Percentiles rank a stretch among this genome's conserved stretches.
Conservation (phyloP, 2,888 invertebrate species). For the Ochropleura plecta region DNA sequence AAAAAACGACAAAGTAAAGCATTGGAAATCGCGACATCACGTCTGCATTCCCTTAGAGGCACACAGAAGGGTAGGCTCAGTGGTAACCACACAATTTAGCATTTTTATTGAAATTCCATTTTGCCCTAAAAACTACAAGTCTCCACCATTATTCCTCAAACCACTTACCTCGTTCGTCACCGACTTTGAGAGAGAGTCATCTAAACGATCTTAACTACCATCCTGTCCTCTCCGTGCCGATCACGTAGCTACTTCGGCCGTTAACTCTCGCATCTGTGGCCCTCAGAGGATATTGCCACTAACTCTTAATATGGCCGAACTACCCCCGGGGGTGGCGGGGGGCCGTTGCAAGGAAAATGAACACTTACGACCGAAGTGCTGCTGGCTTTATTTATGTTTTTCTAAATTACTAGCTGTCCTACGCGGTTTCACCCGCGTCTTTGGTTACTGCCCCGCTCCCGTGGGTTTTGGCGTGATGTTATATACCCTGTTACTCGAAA, state of each 20-base stretch:
- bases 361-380: conserved; percentile 16
- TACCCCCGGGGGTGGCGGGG: conserved; percentile 24
- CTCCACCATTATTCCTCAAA: background rate
- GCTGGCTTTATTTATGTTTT: conserved; percentile 21
- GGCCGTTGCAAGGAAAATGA: conserved; percentile 17
- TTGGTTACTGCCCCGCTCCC: no score
- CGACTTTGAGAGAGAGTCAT: conserved; percentile 1
- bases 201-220: background rate
- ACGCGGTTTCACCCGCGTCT: no score
- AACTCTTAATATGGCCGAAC: conserved; percentile 59
- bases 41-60: background rate
- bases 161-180: conserved; percentile 14
- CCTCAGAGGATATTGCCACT: conserved; percentile 77
- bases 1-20: background rate
- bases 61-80: background rate
- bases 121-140: background rate
- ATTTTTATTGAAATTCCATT: background rate
- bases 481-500: no score
- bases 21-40: background rate
- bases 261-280: conserved; percentile 56
- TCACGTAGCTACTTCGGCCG: conserved; percentile 44
- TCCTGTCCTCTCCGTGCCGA: background rate
- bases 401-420: background rate
- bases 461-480: no score
- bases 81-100: no score